phyloP scores from a whole-genome alignment of 2,797 vertebrate species.

The Monodelphis domestica region DNA sequence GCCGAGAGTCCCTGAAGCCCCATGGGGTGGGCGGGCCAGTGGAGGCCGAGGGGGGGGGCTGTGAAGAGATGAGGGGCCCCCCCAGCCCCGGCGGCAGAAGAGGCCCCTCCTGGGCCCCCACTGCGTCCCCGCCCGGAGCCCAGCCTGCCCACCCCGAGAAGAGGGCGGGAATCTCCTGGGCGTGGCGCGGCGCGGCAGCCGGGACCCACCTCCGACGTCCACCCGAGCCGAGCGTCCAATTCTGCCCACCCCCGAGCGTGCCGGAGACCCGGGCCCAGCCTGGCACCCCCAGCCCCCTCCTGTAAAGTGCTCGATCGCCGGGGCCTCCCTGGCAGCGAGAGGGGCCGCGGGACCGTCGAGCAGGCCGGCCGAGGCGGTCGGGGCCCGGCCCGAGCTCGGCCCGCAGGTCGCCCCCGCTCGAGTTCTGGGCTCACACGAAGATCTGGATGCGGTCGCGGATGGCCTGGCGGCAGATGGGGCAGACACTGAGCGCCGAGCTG shows the following conservation, averaged over 20 bases:
- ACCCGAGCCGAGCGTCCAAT: not conserved
- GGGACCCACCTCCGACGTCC: not conserved
- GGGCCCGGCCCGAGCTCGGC: too few relatives aligned
- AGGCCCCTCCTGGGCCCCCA: too few relatives aligned
- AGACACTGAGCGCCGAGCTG: slow-evolving; percentile 93
- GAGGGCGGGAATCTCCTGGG: not conserved
- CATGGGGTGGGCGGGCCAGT: too few relatives aligned
- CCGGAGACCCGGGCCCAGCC: not conserved
- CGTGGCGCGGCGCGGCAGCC: not conserved
- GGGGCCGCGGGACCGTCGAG: too few relatives aligned
- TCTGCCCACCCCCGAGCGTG: not conserved
- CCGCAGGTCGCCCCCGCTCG: not conserved
- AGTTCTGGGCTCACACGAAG: slow-evolving; percentile 88
- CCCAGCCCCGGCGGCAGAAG: too few relatives aligned
- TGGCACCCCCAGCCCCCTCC: not conserved
- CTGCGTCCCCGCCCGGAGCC: not conserved
- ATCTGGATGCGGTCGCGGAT: slow-evolving; percentile 96
- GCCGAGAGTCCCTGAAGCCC: not conserved
- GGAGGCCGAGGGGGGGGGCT: not conserved
- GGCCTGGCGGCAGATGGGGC: slow-evolving; percentile 97
- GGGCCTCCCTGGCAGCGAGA: not conserved
- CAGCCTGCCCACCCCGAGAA: not conserved
- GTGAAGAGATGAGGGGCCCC: too few relatives aligned
- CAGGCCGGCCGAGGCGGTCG: too few relatives aligned
- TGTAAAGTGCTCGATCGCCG: not conserved